These are phyloP conservation scores for Frankliniella intonsa DNA, from an alignment of 2,888 invertebrate species.

Conservation along the genomic window DNA sequence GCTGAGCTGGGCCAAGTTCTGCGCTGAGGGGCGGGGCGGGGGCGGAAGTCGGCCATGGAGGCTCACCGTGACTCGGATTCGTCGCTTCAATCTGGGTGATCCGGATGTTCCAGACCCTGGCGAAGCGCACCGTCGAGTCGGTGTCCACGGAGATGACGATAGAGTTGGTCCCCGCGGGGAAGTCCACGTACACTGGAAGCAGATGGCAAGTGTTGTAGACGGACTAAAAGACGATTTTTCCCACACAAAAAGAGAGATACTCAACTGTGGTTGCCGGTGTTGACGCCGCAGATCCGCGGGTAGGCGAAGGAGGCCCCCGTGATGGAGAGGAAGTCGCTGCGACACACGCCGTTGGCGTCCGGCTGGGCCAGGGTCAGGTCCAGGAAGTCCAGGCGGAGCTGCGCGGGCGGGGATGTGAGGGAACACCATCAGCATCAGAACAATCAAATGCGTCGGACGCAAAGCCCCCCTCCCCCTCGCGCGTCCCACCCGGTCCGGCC, in stretches of 20 bases:
- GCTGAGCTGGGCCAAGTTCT: neutral
- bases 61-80: conserved; percentile 5
- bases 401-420: conserved; percentile 36
- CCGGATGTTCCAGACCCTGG: conserved; percentile 70
- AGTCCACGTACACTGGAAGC: conserved; percentile 61
- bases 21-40: neutral
- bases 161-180: conserved; percentile 58
- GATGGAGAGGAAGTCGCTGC: conserved; percentile 64
- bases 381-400: conserved; percentile 73
- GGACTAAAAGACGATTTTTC: neutral
- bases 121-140: conserved; percentile 54
- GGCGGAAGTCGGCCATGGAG: neutral
- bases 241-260: conserved; percentile 29
- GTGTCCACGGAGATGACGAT: conserved; percentile 66
- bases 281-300: conserved; percentile 68
- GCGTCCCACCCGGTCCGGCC: neutral
- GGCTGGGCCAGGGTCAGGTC: conserved; percentile 69
- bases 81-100: conserved; percentile 58
- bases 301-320: conserved; percentile 64
- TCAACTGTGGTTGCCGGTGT: conserved; percentile 67
- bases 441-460: too few relatives aligned
- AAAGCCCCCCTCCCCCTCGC: too few relatives aligned
- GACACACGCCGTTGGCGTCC: conserved; percentile 65
- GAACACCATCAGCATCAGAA: too few relatives aligned
- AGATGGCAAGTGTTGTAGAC: too few relatives aligned